These are phyloP conservation scores for Drosophila lacicola DNA, from an alignment of 2,888 invertebrate species.

Conservation along the genomic window DNA sequence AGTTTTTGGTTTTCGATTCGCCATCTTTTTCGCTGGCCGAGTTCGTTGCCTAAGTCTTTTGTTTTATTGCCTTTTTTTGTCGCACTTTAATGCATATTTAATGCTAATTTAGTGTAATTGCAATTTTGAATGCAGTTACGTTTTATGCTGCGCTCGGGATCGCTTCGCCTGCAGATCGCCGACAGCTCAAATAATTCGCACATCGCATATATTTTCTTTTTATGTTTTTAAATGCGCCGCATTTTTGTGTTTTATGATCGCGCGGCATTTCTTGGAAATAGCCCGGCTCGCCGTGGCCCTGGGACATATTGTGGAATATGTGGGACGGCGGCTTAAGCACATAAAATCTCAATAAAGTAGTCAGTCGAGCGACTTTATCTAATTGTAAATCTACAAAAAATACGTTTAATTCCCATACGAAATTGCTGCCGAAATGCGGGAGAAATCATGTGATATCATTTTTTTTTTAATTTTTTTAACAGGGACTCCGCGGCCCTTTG, in stretches of 20 bases:
- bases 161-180: conserved; percentile 1
- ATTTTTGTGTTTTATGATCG: conserved; percentile 74
- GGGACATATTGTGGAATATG: conserved; percentile 50
- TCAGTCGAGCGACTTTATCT: conserved; percentile 67
- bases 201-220: conserved; percentile 45
- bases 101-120: conserved; percentile 80
- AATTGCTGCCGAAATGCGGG: conserved; percentile 49
- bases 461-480: conserved; percentile 12
- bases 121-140: conserved; percentile 57
- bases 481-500: conserved; percentile 49
- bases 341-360: conserved; percentile 82
- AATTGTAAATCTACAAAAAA: conserved; percentile 75
- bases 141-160: conserved; percentile 36
- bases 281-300: conserved; percentile 53
- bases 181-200: conserved; percentile 53
- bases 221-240: conserved; percentile 52
- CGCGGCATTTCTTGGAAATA: conserved; percentile 73
- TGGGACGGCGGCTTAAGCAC: conserved; percentile 73
- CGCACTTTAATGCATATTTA: conserved; percentile 58
- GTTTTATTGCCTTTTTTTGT: conserved; percentile 55
- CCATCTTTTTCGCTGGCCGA: conserved; percentile 40
- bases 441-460: conserved; percentile 50
- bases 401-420: conserved; percentile 39
- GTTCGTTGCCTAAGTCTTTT: conserved; percentile 81
- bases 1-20: conserved; percentile 25